Percentiles rank a stretch among this genome's conserved stretches.
phyloP scores from a whole-genome alignment of 1,140 invertebrate species.

The Drosophila tani region DNA sequence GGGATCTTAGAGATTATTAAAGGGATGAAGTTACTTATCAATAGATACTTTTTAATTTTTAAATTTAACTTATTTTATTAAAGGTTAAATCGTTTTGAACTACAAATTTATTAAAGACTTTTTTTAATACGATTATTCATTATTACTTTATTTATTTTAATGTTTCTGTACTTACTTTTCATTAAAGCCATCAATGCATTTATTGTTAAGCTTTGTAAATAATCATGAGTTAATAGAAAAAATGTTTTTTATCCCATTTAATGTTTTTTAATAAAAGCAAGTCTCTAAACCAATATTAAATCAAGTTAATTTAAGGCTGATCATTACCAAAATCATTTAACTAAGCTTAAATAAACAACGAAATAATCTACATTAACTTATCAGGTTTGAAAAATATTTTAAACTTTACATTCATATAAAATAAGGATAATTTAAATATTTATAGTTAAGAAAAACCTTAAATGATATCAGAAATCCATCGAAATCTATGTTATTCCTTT shows the following conservation, averaged over 20 bases:
- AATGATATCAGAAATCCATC: not conserved
- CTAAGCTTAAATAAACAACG: not conserved
- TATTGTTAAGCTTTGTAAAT: too few species aligned
- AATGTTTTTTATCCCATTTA: too few species aligned
- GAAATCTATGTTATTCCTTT: not conserved
- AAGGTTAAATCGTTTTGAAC: too few species aligned
- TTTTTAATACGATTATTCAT: too few species aligned
- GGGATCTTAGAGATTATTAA: too few species aligned
- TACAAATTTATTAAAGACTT: too few species aligned
- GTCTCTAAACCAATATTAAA: not conserved
- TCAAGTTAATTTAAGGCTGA: rapidly evolving
- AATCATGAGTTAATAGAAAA: too few species aligned
- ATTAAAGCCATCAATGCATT: not conserved
- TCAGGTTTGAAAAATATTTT: not conserved
- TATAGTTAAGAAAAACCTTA: not conserved
- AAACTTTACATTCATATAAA: not conserved
- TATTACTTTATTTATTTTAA: too few species aligned
- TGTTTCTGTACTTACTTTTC: not conserved
- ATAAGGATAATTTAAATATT: too few species aligned
- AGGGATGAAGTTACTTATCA: not conserved
- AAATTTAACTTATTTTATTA: too few species aligned
- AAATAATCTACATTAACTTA: too few species aligned
- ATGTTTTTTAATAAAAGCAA: not conserved
- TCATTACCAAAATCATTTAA: not conserved
- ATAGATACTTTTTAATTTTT: too few species aligned